Evolutionary conservation across 2,113 vertebrate genomes (phyloP).

Genomic region (Pipa parva): DNA sequence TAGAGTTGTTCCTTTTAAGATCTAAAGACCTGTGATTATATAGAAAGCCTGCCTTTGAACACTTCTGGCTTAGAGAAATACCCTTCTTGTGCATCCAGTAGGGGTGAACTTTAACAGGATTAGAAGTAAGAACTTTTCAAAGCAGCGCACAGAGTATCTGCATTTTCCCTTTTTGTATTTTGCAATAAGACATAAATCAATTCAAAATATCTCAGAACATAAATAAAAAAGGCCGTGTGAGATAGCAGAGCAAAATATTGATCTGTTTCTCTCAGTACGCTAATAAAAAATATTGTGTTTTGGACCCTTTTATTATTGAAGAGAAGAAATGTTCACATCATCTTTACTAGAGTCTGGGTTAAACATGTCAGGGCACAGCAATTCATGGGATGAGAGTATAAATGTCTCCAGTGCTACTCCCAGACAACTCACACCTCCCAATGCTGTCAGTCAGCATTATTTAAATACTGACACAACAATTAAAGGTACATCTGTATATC

Average conservation of each 20-base stretch:
- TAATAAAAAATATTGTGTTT: too few relatives aligned
- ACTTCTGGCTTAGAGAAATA: conserved; percentile 24
- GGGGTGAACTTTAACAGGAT: conserved; percentile 44
- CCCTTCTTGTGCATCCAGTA: conserved; percentile 34
- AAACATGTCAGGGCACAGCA: conserved; percentile 3
- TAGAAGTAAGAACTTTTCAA: conserved; percentile 37
- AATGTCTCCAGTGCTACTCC: conserved; percentile 22
- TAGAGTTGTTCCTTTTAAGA: conserved; percentile 4
- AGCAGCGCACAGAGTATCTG: conserved; percentile 10
- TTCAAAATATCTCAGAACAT: too few relatives aligned
- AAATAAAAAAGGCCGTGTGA: too few relatives aligned
- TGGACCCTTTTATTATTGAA: not conserved
- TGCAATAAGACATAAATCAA: too few relatives aligned
- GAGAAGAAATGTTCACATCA: conserved; percentile 13
- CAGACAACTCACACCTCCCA: conserved; percentile 19
- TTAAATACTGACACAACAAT: too few relatives aligned
- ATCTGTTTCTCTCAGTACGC: too few relatives aligned
- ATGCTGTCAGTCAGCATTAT: not conserved
- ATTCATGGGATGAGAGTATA: not conserved
- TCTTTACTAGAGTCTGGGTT: conserved; percentile 2
- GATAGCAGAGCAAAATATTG: too few relatives aligned
- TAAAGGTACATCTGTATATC: too few relatives aligned
- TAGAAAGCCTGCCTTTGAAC: conserved; percentile 21
- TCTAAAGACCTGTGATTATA: conserved; percentile 2
- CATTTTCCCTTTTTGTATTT: not conserved